Conservation (phyloP, 1,140 invertebrate genomes). For the Neotoxoptera formosana region DNA sequence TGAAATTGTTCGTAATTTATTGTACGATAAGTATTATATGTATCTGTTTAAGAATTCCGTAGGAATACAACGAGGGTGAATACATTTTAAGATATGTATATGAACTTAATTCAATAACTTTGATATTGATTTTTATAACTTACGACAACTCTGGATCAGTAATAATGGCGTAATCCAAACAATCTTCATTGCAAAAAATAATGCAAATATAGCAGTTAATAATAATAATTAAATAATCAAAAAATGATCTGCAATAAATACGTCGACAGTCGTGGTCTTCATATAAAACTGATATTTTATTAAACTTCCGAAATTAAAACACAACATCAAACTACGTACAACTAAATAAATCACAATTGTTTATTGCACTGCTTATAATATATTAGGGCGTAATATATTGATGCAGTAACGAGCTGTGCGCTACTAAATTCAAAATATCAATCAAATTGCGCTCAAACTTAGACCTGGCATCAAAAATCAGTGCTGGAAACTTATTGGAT, state of each 20-base stretch:
- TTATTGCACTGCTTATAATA: background rate
- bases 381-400: no score
- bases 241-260: background rate
- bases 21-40: background rate
- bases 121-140: background rate
- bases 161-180: slow-evolving; percentile 33
- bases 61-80: background rate
- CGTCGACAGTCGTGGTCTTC: background rate
- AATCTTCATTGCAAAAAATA: slow-evolving; percentile 28
- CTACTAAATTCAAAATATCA: slow-evolving; percentile 40
- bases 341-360: background rate
- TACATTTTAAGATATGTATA: background rate
- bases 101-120: background rate
- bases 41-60: background rate
- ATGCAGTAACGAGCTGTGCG: slow-evolving; percentile 6
- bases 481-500: background rate
- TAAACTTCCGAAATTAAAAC: background rate
- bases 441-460: slow-evolving; percentile 46
- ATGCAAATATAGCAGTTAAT: background rate
- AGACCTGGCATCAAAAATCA: background rate
- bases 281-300: background rate
- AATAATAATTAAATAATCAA: background rate
- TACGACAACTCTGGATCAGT: slow-evolving; percentile 27
- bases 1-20: background rate
- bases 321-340: background rate